A percentile compares a stretch with the other conserved stretches of the same genome.
These are phyloP conservation scores for Trachelipus rathkii DNA, from an alignment of 1,140 invertebrate species.

Conservation along the genomic window DNA sequence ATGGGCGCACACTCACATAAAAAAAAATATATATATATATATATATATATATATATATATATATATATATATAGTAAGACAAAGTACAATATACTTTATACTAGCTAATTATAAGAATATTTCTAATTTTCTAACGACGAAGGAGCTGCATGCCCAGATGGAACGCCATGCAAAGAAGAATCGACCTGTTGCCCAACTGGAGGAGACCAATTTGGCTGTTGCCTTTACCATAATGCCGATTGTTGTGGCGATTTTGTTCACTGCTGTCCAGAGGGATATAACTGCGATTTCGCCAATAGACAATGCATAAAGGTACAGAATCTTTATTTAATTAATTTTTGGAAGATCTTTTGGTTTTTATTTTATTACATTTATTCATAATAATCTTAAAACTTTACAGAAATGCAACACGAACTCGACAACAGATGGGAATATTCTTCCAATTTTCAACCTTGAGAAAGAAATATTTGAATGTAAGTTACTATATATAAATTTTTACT, in stretches of 20 bases:
- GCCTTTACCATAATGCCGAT: constrained; percentile 47
- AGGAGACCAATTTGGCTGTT: constrained; percentile 45
- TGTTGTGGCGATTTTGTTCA: constrained; percentile 49
- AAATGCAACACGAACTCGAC: no score
- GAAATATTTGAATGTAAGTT: no score
- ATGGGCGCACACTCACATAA: no score
- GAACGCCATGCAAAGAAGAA: constrained; percentile 41
- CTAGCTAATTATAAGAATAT: background rate
- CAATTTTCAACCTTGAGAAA: no score
- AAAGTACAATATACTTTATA: no score
- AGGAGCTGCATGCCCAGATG: constrained; percentile 44
- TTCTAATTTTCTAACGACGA: constrained; percentile 24
- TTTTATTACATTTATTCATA: no score
- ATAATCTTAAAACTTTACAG: no score
- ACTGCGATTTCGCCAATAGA: constrained; percentile 41
- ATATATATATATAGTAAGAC: constrained; percentile 4
- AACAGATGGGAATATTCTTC: no score
- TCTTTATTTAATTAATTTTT: no score
- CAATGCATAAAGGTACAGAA: no score
- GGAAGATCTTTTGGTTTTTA: no score
- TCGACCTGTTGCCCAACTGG: constrained; percentile 45
- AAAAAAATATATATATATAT: constrained; percentile 11
- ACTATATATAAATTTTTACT: no score
- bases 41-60: background rate
- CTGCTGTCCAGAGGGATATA: constrained; percentile 48